Percentiles rank a stretch among this genome's conserved stretches.
Conservation (phyloP, 2,113 vertebrate species). For the Macaca fascicularis region T2T-MFA8v1.1 NC_088391.1:61425001-61425500, state of each 20-base stretch:
- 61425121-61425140: background rate
- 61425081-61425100: background rate
- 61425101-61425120: background rate
- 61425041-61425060: background rate
- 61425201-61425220: background rate
- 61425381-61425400: background rate
- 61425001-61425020: background rate
- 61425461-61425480: background rate
- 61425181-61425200: background rate
- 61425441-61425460: background rate
- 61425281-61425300: background rate
- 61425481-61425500: background rate
- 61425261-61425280: background rate
- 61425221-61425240: background rate
- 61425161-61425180: background rate
- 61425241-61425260: conserved; percentile 5
- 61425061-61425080: conserved; percentile 12
- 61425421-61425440: background rate
- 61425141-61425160: background rate
- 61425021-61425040: background rate
- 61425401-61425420: background rate
- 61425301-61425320: background rate
- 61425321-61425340: background rate
- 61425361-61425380: background rate
- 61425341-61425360: background rate